Base-by-base conservation (phyloP, 37 sponge, comb jelly and placozoan genomes). In the Trichoplax adhaerens region DNA sequence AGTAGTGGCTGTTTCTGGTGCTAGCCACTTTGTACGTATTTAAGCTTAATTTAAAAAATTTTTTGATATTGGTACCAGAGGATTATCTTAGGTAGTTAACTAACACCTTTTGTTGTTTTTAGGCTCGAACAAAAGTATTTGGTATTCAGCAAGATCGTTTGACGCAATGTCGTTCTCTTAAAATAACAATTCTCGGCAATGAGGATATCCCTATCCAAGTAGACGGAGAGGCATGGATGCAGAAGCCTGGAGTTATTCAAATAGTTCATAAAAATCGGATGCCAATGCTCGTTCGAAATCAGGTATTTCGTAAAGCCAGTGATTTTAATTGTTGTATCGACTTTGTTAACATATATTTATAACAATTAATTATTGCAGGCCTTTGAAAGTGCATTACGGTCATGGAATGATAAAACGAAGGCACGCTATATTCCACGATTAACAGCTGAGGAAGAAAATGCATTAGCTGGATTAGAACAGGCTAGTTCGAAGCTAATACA, bases 141-240 rank as follows among this genome's bases (percentile, higher is more conserved):
- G 29, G 29, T 29, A 29, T 29, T 29, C 29, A 29, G 29, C 62
- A 60, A 12, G 12, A 60, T 12, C 12, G 81, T 46, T 10, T 80
- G 46, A 71, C 75, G 5, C 90, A 94, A 83, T 89, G 90, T 68
- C 82, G 85, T 0, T 59, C 62, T 3, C 74, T 90, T 48, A 78
- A 83, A 68, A 64, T 94, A 53, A 79, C 68, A 55, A 55, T 94
- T 0, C 68, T 54, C 0, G 81, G 84, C 0, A 64, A 70, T 2
- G 81, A 83, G 50, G 72, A 64, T 55, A 61, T 89, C 1, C 80
- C 90, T 0, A 60, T 87, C n/a, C 95, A 94, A 58, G 95, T 89
- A 55, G 95, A 94, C 68, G 95, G 95, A 10, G 95, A 94, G 77
- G 95, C 95, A 5, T 94, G 95, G 95, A 74, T 89, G 57, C 95